Evolutionary conservation across 2,113 vertebrate genomes (phyloP).

Genomic region (Pedetes capensis): DNA sequence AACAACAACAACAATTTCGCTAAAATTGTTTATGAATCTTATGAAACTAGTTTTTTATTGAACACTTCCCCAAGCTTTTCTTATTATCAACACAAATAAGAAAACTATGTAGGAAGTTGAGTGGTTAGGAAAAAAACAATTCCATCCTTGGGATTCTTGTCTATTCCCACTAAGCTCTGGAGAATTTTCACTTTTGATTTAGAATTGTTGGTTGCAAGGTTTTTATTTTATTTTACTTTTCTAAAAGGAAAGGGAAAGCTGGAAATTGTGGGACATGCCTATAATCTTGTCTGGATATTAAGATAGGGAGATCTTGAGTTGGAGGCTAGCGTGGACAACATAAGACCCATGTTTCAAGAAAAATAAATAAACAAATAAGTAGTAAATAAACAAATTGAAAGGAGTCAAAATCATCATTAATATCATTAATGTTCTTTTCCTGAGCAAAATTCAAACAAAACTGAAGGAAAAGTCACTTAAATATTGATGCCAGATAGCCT

Average conservation of each 20-base stretch:
- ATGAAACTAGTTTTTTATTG: background rate
- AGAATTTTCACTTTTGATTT: background rate
- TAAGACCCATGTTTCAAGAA: background rate
- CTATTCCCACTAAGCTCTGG: background rate
- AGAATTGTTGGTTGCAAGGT: background rate
- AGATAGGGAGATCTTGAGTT: background rate
- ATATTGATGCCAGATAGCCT: background rate
- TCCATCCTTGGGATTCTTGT: background rate
- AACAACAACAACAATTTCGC: no score
- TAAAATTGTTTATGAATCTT: background rate
- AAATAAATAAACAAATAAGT: background rate
- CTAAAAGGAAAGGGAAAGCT: no score
- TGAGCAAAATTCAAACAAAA: background rate
- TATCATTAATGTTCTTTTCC: background rate
- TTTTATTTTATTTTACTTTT: no score
- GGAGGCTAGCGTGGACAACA: background rate
- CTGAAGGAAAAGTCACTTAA: background rate
- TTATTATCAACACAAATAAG: background rate
- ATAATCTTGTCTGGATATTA: no score
- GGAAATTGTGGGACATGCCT: background rate
- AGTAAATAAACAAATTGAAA: background rate
- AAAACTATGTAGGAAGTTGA: background rate
- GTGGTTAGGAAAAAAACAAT: background rate
- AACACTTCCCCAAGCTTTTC: background rate
- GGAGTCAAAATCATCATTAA: background rate